Conservation (phyloP, 2,113 vertebrate species). For the Rana temporaria region DNA sequence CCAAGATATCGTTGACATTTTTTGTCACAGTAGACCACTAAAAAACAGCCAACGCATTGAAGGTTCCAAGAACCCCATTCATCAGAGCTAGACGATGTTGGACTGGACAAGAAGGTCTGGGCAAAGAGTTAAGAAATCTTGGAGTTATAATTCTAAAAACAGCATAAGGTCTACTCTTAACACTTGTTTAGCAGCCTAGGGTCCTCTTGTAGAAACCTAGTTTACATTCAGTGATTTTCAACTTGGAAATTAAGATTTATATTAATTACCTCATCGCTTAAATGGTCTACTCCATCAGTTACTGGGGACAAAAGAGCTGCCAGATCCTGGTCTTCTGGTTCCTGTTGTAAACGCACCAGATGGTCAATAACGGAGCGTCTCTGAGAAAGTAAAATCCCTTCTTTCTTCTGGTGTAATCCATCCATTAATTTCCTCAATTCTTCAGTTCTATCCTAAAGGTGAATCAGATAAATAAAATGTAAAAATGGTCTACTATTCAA, state of each 20-base stretch:
- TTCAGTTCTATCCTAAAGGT: slow-evolving; percentile 69
- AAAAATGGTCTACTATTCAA: neutral
- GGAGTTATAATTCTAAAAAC: too few species aligned
- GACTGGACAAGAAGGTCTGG: too few species aligned
- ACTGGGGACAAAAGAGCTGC: slow-evolving; percentile 33
- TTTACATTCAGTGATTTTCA: neutral
- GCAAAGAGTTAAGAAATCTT: too few species aligned
- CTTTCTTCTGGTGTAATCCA: slow-evolving; percentile 73
- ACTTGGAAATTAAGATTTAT: neutral
- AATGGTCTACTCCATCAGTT: slow-evolving; percentile 53
- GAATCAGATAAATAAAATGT: neutral
- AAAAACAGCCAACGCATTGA: too few species aligned
- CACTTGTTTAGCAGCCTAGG: too few species aligned
- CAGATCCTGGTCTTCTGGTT: slow-evolving; percentile 62
- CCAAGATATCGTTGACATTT: too few species aligned
- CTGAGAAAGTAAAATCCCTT: slow-evolving; percentile 66
- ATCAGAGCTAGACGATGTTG: too few species aligned
- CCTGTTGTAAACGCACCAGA: slow-evolving; percentile 66
- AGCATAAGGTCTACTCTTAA: too few species aligned
- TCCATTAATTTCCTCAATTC: slow-evolving; percentile 69
- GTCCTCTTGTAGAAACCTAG: too few species aligned
- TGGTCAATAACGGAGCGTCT: slow-evolving; percentile 69
- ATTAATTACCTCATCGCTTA: slow-evolving; percentile 52
- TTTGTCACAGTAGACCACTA: too few species aligned
- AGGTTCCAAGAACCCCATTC: too few species aligned